Evolutionary conservation across 2,888 invertebrate species (phyloP), one percentile per base, ranked within the genome.

Genomic region (Chymomyza amoena): DNA sequence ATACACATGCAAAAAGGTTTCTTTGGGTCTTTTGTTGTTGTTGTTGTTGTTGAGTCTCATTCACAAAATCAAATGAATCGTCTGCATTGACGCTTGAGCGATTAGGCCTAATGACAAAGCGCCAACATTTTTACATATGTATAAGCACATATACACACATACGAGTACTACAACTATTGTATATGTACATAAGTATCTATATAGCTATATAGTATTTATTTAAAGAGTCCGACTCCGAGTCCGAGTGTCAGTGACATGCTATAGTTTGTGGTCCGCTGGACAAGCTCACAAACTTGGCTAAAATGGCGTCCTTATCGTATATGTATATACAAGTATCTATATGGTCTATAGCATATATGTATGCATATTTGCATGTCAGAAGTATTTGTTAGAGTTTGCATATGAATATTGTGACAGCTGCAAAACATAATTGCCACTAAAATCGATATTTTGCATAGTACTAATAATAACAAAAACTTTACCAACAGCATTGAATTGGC

Each of bases 51-150:
- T 25, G 25, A 4, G 36, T 4, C 36, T 36, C 36, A 36, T 36
- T 36, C 36, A 32, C 61, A 65, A 71, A 72, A 69, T 73, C 80
- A 68, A 73, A 72, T 73, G 70, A 68, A 80, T 76, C 77, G 71
- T 64, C 68, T 54, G 63, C 73, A 80, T 73, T 72, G 75, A 79
- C 70, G 73, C 78, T 75, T 68, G 66, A 75, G 64, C 71, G 75
- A 77, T 75, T 77, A 69, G 75, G 56, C 66, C 15, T 74, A 77
- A 78, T 15, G 51, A 16, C 51, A 61, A 61, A 39, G 45, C 61
- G 20, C 16, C 61, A 61, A 61, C 20, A 56, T 56, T 56, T 56
- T 56, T 56, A 15, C 16, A 52, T 52, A 13, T 52, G 25, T 25
- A 25, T 25, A 52, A n/a, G 52, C 52, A 13, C 15, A 16, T 1